phyloP scores from a whole-genome alignment of 2,888 invertebrate species.

The Agrochola circellaris region DNA sequence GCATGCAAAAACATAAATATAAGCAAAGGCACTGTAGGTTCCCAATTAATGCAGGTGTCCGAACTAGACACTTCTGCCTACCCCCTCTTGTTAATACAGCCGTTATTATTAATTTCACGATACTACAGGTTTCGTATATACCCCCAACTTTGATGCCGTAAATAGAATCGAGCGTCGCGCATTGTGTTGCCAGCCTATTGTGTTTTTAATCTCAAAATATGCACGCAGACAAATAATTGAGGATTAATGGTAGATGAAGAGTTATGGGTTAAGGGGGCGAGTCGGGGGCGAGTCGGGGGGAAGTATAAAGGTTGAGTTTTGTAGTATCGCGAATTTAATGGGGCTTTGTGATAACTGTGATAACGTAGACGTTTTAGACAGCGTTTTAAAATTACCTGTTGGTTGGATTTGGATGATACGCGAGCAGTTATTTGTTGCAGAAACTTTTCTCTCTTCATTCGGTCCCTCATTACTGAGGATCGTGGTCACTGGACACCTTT shows the following conservation, averaged over 20 bases:
- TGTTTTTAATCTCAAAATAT: conserved; percentile 59
- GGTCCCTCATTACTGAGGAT: too few relatives aligned
- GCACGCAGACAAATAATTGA: conserved; percentile 62
- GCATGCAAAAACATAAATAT: too few relatives aligned
- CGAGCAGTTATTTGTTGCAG: neutral
- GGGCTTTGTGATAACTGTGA: conserved; percentile 17
- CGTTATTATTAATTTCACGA: conserved; percentile 5
- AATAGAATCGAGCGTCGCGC: conserved; percentile 22
- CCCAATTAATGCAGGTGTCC: neutral
- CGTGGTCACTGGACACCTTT: too few relatives aligned
- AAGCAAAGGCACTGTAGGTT: too few relatives aligned
- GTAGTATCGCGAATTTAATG: conserved; percentile 22
- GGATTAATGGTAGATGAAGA: conserved; percentile 63
- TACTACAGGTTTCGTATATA: conserved; percentile 1
- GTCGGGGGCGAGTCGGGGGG: conserved; percentile 6
- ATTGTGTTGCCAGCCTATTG: conserved; percentile 42
- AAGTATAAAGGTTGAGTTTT: conserved; percentile 17
- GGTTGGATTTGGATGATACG: neutral
- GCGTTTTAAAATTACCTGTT: neutral
- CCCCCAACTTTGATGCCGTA: conserved; percentile 1
- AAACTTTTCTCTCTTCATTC: too few relatives aligned
- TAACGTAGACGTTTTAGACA: neutral
- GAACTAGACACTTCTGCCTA: neutral
- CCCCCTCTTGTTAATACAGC: too few relatives aligned
- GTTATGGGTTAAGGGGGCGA: conserved; percentile 45